These are phyloP conservation scores for Muscina levida DNA, from an alignment of 2,888 invertebrate species.

Conservation along the genomic window DNA sequence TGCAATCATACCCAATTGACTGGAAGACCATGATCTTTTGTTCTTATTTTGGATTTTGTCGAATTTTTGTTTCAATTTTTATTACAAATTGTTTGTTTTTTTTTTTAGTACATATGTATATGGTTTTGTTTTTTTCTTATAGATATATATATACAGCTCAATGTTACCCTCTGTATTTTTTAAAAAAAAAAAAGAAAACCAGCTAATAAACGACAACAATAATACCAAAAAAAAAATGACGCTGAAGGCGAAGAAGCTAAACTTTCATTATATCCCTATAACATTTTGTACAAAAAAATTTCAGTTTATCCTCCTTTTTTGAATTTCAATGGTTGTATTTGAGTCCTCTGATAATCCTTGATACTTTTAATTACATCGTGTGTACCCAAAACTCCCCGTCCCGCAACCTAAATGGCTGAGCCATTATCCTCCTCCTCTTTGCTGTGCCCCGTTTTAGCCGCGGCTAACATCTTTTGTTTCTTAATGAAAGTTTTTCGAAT, in stretches of 20 bases:
- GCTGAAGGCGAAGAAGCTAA: constrained; percentile 16
- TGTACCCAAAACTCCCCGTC: no score
- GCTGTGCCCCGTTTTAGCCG: no score
- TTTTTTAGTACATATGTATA: no score
- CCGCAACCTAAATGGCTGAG: no score
- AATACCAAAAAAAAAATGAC: constrained; percentile 35
- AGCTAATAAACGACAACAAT: constrained; percentile 22
- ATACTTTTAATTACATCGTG: no score
- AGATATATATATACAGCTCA: constrained; percentile 36
- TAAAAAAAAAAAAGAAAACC: constrained; percentile 23
- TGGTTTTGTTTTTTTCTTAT: constrained; percentile 4
- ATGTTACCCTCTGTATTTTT: constrained; percentile 67
- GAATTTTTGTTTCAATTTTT: constrained; percentile 33
- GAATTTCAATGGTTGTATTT: no score
- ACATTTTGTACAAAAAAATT: constrained; percentile 27
- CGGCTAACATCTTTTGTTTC: no score
- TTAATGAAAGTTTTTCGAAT: constrained; percentile 62
- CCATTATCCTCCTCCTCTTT: no score
- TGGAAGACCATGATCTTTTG: constrained; percentile 1
- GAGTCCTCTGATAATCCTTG: no score
- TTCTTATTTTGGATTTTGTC: constrained; percentile 5
- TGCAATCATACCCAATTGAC: neutral
- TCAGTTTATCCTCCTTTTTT: neutral
- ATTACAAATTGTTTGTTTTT: no score
- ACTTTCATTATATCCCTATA: constrained; percentile 50